phyloP scores from a whole-genome alignment of 2,797 vertebrate species.

The Acanthiza pusilla region DNA sequence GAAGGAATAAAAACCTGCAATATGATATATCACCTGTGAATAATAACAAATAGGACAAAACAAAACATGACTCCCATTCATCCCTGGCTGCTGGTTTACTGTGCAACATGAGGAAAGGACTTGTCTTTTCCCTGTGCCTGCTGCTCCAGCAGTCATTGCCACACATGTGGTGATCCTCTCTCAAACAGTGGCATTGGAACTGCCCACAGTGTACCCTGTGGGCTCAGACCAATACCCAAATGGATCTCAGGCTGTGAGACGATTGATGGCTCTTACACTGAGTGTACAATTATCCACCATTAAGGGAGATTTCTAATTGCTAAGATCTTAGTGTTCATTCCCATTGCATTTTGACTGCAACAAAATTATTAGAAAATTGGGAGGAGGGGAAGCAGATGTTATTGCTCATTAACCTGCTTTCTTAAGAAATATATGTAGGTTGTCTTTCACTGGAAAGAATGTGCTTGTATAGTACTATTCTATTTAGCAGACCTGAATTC shows the following conservation, averaged over 20 bases:
- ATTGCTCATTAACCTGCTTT: background rate
- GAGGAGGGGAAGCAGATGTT: background rate
- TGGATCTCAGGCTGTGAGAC: background rate
- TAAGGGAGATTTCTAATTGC: background rate
- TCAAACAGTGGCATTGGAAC: background rate
- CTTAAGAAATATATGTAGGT: background rate
- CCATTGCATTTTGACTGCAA: background rate
- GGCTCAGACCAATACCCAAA: background rate
- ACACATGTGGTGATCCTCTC: background rate
- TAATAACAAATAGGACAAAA: background rate
- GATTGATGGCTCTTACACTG: background rate
- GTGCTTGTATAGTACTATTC: background rate
- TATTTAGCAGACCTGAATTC: background rate
- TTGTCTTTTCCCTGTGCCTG: background rate
- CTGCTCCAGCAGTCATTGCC: background rate
- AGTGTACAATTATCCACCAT: accelerated
- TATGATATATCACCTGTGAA: background rate
- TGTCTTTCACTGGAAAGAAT: background rate
- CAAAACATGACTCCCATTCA: background rate
- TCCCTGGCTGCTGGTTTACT: background rate
- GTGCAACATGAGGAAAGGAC: background rate
- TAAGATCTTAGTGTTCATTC: background rate
- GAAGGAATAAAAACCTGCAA: background rate
- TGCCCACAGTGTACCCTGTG: background rate
- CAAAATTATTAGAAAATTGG: background rate